Conservation (phyloP, 2,888 invertebrate species). For the Tricholauxania praeusta region DNA sequence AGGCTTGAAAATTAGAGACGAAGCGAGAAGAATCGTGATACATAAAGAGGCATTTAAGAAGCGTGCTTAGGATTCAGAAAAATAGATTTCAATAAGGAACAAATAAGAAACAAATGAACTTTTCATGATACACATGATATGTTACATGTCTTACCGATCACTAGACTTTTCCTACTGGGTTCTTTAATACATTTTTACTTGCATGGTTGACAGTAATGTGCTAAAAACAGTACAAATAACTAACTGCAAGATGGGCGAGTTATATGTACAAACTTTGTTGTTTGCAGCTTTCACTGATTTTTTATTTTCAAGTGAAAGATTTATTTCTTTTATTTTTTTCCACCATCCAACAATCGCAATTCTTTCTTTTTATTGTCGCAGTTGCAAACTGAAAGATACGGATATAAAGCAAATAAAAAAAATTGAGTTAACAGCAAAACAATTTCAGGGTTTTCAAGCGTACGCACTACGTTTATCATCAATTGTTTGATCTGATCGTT, state of each 20-base stretch:
- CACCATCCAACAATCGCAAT: not conserved
- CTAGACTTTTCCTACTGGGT: too few relatives aligned
- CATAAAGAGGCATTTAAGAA: too few relatives aligned
- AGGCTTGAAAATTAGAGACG: too few relatives aligned
- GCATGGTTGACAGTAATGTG: slow-evolving; percentile 19
- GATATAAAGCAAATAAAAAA: not conserved
- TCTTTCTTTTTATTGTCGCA: not conserved
- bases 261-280: slow-evolving; percentile 9
- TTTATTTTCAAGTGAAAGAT: slow-evolving; percentile 12
- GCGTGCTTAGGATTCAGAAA: too few relatives aligned
- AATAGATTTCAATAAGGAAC: too few relatives aligned
- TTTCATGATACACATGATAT: too few relatives aligned
- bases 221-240: slow-evolving; percentile 11
- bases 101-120: too few relatives aligned
- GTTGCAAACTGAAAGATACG: not conserved
- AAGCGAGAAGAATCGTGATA: too few relatives aligned
- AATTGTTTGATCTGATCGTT: not conserved
- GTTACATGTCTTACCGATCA: too few relatives aligned
- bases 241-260: not conserved
- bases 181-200: too few relatives aligned
- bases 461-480: not conserved
- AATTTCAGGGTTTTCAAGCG: not conserved
- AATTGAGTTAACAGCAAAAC: not conserved
- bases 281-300: slow-evolving; percentile 28
- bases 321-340: not conserved